Base-by-base conservation (phyloP, 2,888 invertebrate genomes). In the Hedya salicella region DNA sequence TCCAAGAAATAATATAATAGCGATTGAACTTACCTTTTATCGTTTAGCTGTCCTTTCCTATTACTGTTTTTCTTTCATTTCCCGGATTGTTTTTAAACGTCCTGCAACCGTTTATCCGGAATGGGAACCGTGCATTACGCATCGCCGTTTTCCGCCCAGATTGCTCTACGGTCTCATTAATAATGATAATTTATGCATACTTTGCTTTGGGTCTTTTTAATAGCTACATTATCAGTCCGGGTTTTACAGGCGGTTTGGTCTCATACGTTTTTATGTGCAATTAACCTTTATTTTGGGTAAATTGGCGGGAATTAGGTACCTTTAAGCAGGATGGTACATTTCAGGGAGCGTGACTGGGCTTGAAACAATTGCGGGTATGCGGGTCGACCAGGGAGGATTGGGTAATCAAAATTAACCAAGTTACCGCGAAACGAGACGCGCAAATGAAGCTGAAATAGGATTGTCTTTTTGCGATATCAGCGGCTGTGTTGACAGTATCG, bases 201-300 rank as follows among this genome's bases (percentile, higher is more conserved):
- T 68, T 69, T 53, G 61, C 65, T 61, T 54, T 39, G 54, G 68
- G 68, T 67, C 67, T 67, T 71, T 69, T 70, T 69, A 71, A 60
- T 65, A 60, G 65, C 52, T 65, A 59, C 65, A 65, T 65, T 71
- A 71, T 66, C 50, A 68, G 63, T 60, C 67, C 66, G 62, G 36
- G 61, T 64, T 70, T 65, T 56, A 68, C 60, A 68, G 62, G 57
- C 68, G 67, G 65, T 65, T 62, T 68, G 56, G 53, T 68, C 65
- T 62, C 57, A 68, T 68, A 69, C 64, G 62, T 68, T 62, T 62
- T 60, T 60, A 67, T 62, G 68, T 65, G 70, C 66, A 69, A 70
- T 72, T 69, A 69, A 72, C 69, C 71, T 72, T 70, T 67, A 70
- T 72, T 69, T 68, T 48, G 60, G 63, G 69, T 62, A 60, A 70